A percentile compares a stretch with the other conserved stretches of the same genome.
These are phyloP conservation scores for Tetrapedia diversipes DNA, from an alignment of 2,888 invertebrate genomes.

Conservation along the genomic window DNA sequence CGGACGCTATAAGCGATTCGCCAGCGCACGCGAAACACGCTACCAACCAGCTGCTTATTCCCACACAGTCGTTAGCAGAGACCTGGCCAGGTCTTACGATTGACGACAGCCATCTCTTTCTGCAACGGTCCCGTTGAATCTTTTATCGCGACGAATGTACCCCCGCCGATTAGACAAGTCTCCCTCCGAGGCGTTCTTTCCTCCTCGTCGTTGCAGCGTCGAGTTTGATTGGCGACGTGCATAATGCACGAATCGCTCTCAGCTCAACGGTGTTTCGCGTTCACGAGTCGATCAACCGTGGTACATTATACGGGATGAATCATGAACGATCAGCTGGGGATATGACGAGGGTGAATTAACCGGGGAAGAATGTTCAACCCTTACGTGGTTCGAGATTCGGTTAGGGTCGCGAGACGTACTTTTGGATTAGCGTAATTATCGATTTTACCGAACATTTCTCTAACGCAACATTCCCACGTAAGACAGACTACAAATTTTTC, in stretches of 20 bases:
- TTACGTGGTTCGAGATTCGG: no score
- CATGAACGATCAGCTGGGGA: slow-evolving; percentile 19
- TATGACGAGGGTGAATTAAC: neutral
- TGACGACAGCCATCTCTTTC: slow-evolving; percentile 34
- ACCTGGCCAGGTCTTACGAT: slow-evolving; percentile 43
- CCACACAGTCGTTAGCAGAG: slow-evolving; percentile 58
- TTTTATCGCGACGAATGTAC: slow-evolving; percentile 61
- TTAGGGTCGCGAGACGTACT: neutral
- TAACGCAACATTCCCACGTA: no score
- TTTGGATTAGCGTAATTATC: neutral
- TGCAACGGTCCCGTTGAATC: slow-evolving; percentile 50
- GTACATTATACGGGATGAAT: slow-evolving; percentile 22
- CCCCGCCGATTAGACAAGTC: slow-evolving; percentile 46
- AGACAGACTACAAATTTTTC: no score
- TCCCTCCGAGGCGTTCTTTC: slow-evolving; percentile 4
- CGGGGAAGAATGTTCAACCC: neutral
- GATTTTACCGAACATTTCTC: no score
- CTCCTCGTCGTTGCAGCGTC: neutral
- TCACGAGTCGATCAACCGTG: slow-evolving; percentile 20
- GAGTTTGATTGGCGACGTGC: slow-evolving; percentile 36
- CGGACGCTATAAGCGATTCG: neutral
- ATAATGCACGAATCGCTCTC: slow-evolving; percentile 41
- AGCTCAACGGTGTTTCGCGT: slow-evolving; percentile 8
- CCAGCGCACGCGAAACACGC: slow-evolving; percentile 30
- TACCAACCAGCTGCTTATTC: slow-evolving; percentile 44